A percentile compares a stretch with the other conserved stretches of the same genome.
Evolutionary conservation across 1,140 invertebrate species (phyloP).

Genomic region (Arctopsyche grandis): DNA sequence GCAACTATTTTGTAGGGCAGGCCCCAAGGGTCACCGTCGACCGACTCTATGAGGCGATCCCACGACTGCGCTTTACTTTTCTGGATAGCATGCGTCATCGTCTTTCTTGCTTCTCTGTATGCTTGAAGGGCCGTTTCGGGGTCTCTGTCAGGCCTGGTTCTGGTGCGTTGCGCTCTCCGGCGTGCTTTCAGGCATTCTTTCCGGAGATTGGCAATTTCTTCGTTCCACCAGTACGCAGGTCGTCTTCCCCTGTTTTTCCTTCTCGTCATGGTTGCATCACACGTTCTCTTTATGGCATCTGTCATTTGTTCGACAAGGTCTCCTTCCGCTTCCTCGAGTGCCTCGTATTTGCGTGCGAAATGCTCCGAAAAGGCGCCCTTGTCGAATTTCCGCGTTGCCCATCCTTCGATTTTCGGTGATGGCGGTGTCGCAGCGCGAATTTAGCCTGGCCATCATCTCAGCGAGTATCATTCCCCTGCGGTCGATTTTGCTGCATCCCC

Average conservation of each 20-base stretch:
- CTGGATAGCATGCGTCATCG: background rate
- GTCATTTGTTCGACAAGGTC: background rate
- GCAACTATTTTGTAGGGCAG: too few relatives aligned
- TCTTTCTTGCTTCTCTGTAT: background rate
- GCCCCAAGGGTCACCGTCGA: constrained; percentile 2
- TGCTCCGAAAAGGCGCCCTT: background rate
- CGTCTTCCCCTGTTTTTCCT: background rate
- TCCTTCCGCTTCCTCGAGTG: too few relatives aligned
- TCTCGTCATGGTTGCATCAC: constrained; percentile 6
- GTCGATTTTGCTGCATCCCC: constrained; percentile 44
- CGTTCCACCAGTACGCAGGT: constrained; percentile 6
- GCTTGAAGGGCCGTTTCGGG: too few relatives aligned
- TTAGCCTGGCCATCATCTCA: background rate
- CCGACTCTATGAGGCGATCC: background rate
- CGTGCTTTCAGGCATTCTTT: background rate
- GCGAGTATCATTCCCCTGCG: constrained; percentile 39
- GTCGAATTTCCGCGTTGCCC: background rate
- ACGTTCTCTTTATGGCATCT: background rate
- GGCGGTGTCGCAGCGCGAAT: constrained; percentile 17
- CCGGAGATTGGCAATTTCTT: background rate
- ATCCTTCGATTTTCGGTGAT: constrained; percentile 30
- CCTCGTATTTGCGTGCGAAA: background rate
- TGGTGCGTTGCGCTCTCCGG: background rate
- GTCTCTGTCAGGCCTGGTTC: background rate
- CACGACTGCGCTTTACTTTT: background rate